Conservation (phyloP, 2,888 invertebrate genomes). For the Heliconius ethilla region DNA sequence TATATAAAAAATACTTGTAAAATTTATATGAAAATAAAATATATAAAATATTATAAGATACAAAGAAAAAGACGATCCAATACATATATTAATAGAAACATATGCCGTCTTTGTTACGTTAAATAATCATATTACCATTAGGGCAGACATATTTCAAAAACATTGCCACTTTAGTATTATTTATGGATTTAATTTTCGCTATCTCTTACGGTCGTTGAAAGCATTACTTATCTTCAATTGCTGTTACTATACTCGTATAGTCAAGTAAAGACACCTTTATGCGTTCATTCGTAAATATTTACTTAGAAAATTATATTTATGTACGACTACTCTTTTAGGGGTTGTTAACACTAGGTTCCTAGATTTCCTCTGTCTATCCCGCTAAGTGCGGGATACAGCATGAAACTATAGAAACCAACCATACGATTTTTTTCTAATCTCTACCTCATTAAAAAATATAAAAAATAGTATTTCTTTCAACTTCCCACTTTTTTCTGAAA, state of each 20-base stretch:
- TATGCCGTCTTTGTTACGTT: background rate
- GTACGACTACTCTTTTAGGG: background rate
- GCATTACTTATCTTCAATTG: background rate
- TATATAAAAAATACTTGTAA: no score
- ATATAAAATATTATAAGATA: no score
- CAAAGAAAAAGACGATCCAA: background rate
- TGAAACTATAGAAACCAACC: no score
- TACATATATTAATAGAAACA: slow-evolving; percentile 8
- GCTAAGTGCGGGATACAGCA: no score
- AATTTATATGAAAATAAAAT: no score
- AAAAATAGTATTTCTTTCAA: no score
- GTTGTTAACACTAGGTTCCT: no score
- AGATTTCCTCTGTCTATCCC: no score
- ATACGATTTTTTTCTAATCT: no score
- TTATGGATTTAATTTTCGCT: slow-evolving; percentile 11
- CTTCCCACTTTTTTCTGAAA: no score
- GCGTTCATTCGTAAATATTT: background rate
- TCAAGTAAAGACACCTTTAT: background rate
- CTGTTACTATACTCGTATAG: background rate
- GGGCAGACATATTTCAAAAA: background rate
- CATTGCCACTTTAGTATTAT: slow-evolving; percentile 1
- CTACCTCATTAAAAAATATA: no score
- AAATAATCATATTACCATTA: background rate
- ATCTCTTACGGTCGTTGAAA: slow-evolving; percentile 3
- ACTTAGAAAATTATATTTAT: background rate